Evolutionary conservation across 1,140 invertebrate genomes (phyloP).

Genomic region (Ganaspis sp.): DNA sequence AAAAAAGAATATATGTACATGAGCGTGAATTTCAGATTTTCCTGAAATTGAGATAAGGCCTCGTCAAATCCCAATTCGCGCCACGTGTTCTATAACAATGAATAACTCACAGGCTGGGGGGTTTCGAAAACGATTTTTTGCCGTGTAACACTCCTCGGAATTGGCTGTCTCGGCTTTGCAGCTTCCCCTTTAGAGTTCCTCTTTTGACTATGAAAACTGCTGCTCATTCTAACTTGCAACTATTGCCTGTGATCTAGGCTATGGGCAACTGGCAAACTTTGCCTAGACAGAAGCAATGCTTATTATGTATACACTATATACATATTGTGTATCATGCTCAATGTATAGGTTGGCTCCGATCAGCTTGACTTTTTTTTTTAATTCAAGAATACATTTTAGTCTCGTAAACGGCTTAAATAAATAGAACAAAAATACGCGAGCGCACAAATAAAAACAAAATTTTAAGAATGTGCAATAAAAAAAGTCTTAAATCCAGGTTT

Average conservation of each 20-base stretch:
- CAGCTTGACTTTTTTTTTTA: background rate
- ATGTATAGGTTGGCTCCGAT: background rate
- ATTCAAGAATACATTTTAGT: too few relatives aligned
- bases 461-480: too few relatives aligned
- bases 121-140: conserved; percentile 67
- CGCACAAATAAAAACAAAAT: too few relatives aligned
- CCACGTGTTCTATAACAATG: conserved; percentile 51
- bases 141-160: conserved; percentile 71
- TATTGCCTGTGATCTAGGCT: conserved; percentile 54
- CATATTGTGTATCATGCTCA: background rate
- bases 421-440: too few relatives aligned
- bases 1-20: background rate
- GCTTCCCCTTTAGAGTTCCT: conserved; percentile 56
- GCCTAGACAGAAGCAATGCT: conserved; percentile 23
- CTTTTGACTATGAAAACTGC: conserved; percentile 69
- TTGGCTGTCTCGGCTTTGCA: conserved; percentile 66
- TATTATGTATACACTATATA: background rate
- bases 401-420: too few relatives aligned
- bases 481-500: too few relatives aligned
- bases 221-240: conserved; percentile 73
- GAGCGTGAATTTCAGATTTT: conserved; percentile 40
- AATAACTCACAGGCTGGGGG: conserved; percentile 39
- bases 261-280: conserved; percentile 10
- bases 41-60: conserved; percentile 39
- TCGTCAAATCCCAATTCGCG: conserved; percentile 38